A percentile compares a stretch with the other conserved stretches of the same genome.
These are phyloP conservation scores for Pyxicephalus adspersus DNA, from an alignment of 2,113 vertebrate genomes.

Conservation along the genomic window DNA sequence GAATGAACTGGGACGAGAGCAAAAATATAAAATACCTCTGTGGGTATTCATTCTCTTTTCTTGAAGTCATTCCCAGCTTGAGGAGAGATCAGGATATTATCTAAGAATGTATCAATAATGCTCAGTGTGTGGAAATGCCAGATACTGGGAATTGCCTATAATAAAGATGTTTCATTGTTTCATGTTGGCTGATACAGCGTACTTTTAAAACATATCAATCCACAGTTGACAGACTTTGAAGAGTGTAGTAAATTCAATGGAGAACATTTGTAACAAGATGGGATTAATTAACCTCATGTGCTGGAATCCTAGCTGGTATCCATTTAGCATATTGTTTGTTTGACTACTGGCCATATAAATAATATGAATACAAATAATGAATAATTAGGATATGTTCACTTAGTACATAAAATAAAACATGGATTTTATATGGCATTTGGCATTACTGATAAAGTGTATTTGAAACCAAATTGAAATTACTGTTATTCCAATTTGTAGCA, in stretches of 20 bases:
- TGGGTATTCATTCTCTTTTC: constrained; percentile 37
- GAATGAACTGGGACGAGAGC: constrained; percentile 32
- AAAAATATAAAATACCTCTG: constrained; percentile 48
- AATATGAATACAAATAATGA: too few relatives aligned
- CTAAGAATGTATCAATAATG: constrained; percentile 21
- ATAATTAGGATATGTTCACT: too few relatives aligned
- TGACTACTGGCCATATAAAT: too few relatives aligned
- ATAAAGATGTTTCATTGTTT: constrained; percentile 27
- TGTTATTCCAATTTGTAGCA: too few relatives aligned
- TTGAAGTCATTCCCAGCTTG: constrained; percentile 34
- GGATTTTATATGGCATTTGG: too few relatives aligned
- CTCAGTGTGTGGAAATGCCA: constrained; percentile 9
- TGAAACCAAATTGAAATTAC: too few relatives aligned
- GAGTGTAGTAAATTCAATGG: neutral
- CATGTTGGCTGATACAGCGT: neutral
- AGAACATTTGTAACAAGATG: neutral
- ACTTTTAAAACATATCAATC: neutral
- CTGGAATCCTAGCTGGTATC: neutral
- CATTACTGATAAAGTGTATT: too few relatives aligned
- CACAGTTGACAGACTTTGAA: neutral
- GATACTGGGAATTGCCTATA: constrained; percentile 15
- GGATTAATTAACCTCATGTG: neutral
- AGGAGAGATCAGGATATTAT: neutral
- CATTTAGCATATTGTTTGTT: neutral
- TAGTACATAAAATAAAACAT: too few relatives aligned